Conservation (phyloP, 2,113 vertebrate genomes). For the Recurvirostra avosetta region DNA sequence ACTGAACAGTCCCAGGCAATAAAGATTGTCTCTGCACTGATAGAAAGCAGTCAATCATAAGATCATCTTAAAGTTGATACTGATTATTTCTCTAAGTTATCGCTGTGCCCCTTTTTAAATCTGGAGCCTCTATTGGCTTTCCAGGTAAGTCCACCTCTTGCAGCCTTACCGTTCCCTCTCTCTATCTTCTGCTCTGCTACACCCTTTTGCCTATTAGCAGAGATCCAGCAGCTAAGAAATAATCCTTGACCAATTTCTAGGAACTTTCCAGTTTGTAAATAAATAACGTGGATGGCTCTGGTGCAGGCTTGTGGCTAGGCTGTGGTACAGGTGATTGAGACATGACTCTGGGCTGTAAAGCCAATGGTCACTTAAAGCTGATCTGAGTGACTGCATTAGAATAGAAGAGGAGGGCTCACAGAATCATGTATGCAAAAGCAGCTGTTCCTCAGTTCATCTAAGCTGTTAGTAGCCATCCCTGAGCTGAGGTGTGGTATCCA, state of each 20-base stretch:
- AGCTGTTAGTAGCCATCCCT: background rate
- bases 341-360: background rate
- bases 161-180: background rate
- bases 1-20: background rate
- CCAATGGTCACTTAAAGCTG: background rate
- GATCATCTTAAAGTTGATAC: background rate
- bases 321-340: background rate
- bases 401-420: background rate
- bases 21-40: background rate
- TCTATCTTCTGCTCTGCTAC: background rate
- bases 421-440: background rate
- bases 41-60: background rate
- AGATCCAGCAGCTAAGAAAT: background rate
- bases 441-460: background rate
- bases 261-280: background rate
- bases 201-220: background rate
- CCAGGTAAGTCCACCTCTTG: background rate
- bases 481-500: background rate
- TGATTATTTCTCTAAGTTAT: background rate
- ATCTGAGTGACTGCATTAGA: background rate
- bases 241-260: background rate
- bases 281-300: background rate
- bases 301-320: background rate
- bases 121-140: background rate
- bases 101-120: background rate